These are phyloP conservation scores for Nanorana parkeri DNA, from an alignment of 2,113 vertebrate genomes.

Conservation along the genomic window DNA sequence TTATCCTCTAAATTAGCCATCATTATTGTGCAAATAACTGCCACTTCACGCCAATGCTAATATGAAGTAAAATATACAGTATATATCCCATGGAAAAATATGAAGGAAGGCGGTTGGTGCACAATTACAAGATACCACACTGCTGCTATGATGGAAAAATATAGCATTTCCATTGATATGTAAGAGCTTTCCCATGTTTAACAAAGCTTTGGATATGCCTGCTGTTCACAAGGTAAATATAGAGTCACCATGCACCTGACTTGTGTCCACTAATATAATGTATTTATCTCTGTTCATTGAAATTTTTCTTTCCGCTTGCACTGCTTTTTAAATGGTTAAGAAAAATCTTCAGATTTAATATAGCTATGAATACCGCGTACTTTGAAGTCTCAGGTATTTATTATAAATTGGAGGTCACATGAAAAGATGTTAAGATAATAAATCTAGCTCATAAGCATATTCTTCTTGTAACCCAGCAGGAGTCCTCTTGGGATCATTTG, in stretches of 20 bases:
- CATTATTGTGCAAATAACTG: too few relatives aligned
- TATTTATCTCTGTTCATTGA: not conserved
- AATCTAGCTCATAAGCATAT: conserved; percentile 77
- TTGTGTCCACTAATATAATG: conserved; percentile 3
- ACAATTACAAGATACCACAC: too few relatives aligned
- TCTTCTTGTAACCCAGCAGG: conserved; percentile 71
- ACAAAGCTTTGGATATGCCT: conserved; percentile 23
- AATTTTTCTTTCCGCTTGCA: not conserved
- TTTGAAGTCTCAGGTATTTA: conserved; percentile 76
- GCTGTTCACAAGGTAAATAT: conserved; percentile 30
- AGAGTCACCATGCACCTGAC: conserved; percentile 7
- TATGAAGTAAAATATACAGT: too few relatives aligned
- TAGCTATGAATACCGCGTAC: conserved; percentile 62
- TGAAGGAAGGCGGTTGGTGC: too few relatives aligned
- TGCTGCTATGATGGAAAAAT: not conserved
- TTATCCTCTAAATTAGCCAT: too few relatives aligned
- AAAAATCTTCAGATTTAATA: conserved; percentile 41
- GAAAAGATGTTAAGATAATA: conserved; percentile 77
- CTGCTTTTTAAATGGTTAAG: not conserved
- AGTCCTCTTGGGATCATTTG: conserved; percentile 72
- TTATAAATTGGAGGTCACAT: conserved; percentile 80
- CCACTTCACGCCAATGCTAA: too few relatives aligned
- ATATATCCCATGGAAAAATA: too few relatives aligned
- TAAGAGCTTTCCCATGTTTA: not conserved
- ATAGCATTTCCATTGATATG: not conserved